Conservation (phyloP, 2,113 vertebrate genomes). For the Sceloporus undulatus region DNA sequence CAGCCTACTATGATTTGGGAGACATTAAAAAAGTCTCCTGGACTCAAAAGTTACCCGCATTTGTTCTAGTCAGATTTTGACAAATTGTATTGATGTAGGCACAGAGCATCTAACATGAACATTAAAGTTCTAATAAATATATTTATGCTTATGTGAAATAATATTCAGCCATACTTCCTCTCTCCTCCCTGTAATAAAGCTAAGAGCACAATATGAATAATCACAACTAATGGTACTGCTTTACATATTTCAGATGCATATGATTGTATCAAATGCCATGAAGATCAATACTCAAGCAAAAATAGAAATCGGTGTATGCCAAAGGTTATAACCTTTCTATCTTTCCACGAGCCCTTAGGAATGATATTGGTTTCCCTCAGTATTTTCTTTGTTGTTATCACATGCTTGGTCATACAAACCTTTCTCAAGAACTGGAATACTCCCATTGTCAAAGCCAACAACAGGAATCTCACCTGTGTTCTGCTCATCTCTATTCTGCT, state of each 20-base stretch:
- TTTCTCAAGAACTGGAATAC: slow-evolving; percentile 1
- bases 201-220: background rate
- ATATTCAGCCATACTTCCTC: no score
- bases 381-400: background rate
- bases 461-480: background rate
- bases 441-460: slow-evolving; percentile 9
- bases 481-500: background rate
- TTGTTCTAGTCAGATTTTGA: background rate
- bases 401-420: background rate
- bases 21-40: no score
- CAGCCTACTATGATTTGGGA: no score
- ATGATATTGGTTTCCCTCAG: background rate
- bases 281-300: slow-evolving; percentile 2
- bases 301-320: background rate
- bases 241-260: background rate
- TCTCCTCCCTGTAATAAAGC: background rate
- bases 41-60: no score
- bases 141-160: no score
- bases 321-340: background rate
- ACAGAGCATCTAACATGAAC: background rate
- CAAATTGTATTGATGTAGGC: background rate
- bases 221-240: background rate
- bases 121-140: background rate
- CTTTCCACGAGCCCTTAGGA: background rate
- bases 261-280: background rate